Evolutionary conservation across 2,888 invertebrate genomes (phyloP).

Genomic region (Meteorus colon): DNA sequence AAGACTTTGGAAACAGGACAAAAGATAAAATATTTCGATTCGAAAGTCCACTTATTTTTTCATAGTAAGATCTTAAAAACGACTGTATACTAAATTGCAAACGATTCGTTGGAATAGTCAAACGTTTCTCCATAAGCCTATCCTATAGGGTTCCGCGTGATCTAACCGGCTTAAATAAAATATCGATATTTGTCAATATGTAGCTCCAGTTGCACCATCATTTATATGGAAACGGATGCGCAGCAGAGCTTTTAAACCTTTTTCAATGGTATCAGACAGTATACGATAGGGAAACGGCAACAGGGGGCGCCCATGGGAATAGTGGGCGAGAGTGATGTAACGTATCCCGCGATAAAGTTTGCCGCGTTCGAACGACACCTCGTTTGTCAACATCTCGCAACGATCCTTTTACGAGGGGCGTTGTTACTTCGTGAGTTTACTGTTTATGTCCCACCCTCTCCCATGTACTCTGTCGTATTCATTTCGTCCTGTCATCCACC

Average conservation of each 20-base stretch:
- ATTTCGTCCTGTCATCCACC: not conserved
- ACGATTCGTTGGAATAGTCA: too few species aligned
- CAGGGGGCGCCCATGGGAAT: not conserved
- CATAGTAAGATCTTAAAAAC: too few species aligned
- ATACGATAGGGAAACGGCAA: not conserved
- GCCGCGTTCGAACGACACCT: constrained; percentile 46
- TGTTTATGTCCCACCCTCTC: constrained; percentile 26
- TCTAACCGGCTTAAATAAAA: not conserved
- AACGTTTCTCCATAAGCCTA: too few species aligned
- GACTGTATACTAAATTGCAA: too few species aligned
- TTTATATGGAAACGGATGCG: constrained; percentile 20
- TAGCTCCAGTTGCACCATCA: constrained; percentile 8
- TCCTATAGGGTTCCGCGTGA: too few species aligned
- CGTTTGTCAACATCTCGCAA: constrained; percentile 45
- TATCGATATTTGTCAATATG: not conserved
- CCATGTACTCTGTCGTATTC: not conserved
- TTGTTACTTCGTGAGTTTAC: constrained; percentile 36
- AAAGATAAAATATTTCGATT: too few species aligned
- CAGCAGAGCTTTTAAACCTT: constrained; percentile 29
- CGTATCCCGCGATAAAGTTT: constrained; percentile 44
- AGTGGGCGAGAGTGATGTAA: constrained; percentile 7
- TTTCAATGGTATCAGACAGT: not conserved
- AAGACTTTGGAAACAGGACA: too few species aligned
- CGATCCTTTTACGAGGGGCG: constrained; percentile 41
- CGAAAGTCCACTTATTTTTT: too few species aligned